Evolutionary conservation across 2,888 invertebrate genomes (phyloP), one percentile per base, ranked within the genome.

Genomic region (Brachyopa scutellaris): DNA sequence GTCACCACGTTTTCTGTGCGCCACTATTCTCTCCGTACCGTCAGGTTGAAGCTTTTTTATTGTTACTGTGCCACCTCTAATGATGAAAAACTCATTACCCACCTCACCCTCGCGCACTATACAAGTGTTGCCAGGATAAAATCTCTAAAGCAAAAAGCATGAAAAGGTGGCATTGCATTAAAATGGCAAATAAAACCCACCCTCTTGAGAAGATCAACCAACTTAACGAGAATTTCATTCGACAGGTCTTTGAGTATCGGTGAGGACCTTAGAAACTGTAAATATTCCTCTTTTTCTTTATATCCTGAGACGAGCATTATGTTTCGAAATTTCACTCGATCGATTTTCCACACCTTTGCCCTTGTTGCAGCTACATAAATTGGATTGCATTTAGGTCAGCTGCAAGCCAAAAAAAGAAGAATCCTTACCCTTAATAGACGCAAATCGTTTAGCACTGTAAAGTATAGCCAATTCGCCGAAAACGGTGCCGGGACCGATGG

Each of bases 381-480:
- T 19, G 2, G 2, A 15, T 15, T 1, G 15, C 0, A 8, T 19
- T 36, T 38, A 72, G 2, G 7, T 49, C 7, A n/a, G 9, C 2
- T 23, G 2, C 6, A 17, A n/a, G n/a, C n/a, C n/a, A n/a, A n/a
- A n/a, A n/a, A 26, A 26, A 26, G 26, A 26, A 26, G 26, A n/a
- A n/a, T 19, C 9, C 33, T 78, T 91, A 95, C 96, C 95, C 91
- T 93, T 92, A 76, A 98, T 95, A 0, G 97, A 96, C 0, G 97
- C 97, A 84, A 96, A 95, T 84, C 98, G 92, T 87, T 96, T 97
- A 33, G 97, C 97, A 91, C 97, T 97, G 91, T 99, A 98, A 23
- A 99, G 92, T 85, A 99, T 95, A 6, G 98, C 98, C 57, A 99
- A 92, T 91, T 99, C 99, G 1, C 99, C 98, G 91, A 98, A 93